Evolutionary conservation across 2,888 invertebrate genomes (phyloP).

Genomic region (Aricia artaxerxes): DNA sequence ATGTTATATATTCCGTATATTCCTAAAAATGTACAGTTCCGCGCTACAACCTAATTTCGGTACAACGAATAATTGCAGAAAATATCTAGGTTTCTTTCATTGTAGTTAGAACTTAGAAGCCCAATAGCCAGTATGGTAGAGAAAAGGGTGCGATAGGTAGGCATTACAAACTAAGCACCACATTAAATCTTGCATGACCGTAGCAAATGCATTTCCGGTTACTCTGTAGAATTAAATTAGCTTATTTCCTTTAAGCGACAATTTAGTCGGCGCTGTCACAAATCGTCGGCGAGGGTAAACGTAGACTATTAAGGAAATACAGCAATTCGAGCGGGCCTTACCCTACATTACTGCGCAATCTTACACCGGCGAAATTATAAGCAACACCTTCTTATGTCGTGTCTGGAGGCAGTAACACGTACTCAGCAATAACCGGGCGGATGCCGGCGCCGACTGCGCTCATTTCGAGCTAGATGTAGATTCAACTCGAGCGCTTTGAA

Average conservation of each 20-base stretch:
- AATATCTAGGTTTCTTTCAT: background rate
- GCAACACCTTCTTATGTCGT: conserved; percentile 76
- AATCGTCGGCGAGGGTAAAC: conserved; percentile 79
- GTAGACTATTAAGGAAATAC: conserved; percentile 80
- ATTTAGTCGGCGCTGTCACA: conserved; percentile 78
- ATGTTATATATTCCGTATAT: too few relatives aligned
- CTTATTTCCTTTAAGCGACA: conserved; percentile 78
- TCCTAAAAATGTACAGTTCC: too few relatives aligned
- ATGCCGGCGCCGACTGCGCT: conserved; percentile 39
- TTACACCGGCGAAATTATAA: conserved; percentile 76
- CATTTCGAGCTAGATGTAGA: conserved; percentile 38
- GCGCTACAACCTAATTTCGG: too few relatives aligned
- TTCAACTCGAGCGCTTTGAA: conserved; percentile 29
- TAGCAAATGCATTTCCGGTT: conserved; percentile 63
- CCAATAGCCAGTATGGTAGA: background rate
- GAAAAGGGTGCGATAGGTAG: background rate
- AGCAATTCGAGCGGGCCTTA: conserved; percentile 77
- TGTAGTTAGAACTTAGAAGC: background rate
- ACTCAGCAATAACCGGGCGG: conserved; percentile 40
- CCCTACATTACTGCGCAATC: conserved; percentile 77
- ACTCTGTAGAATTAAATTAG: conserved; percentile 76
- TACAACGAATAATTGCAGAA: too few relatives aligned
- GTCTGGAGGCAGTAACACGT: conserved; percentile 67
- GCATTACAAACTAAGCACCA: background rate
- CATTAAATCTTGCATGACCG: conserved; percentile 45